Percentiles rank a stretch among this genome's conserved stretches.
Conservation (phyloP, 2,888 invertebrate species). For the Limnephilus lunatus region DNA sequence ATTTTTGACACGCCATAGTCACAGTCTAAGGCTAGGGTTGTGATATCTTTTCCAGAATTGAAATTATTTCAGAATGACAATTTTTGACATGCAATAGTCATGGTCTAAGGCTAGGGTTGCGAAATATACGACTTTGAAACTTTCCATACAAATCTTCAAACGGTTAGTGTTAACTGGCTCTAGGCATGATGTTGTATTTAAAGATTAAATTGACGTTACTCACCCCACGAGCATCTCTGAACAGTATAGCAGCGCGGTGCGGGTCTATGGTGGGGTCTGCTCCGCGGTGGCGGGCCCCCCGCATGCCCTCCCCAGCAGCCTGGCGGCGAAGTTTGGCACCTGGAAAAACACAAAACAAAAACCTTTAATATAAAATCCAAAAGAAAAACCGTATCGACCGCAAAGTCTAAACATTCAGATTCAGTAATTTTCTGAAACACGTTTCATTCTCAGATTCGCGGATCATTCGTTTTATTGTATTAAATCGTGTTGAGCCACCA, state of each 20-base stretch:
- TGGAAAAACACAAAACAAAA: conserved; percentile 71
- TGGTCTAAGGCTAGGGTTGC: too few relatives aligned
- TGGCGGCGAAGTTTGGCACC: conserved; percentile 87
- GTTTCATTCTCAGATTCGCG: background rate
- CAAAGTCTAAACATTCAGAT: background rate
- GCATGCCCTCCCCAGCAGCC: conserved; percentile 81
- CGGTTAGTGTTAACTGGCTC: too few relatives aligned
- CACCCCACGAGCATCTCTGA: conserved; percentile 95
- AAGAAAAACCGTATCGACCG: background rate
- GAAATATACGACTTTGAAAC: too few relatives aligned
- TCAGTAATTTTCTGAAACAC: background rate
- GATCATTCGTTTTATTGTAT: background rate
- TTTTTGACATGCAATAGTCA: too few relatives aligned
- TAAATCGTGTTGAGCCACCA: too few relatives aligned
- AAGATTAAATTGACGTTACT: conserved; percentile 72
- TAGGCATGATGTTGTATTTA: too few relatives aligned
- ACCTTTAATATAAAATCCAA: background rate
- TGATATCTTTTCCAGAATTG: too few relatives aligned
- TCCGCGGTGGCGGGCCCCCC: conserved; percentile 79
- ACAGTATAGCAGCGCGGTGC: conserved; percentile 92
- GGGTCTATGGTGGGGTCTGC: conserved; percentile 91
- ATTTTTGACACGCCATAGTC: too few relatives aligned
- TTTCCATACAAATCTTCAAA: too few relatives aligned
- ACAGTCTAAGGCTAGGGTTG: too few relatives aligned
- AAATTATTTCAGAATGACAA: too few relatives aligned